Percentiles rank a stretch among this genome's conserved stretches.
Evolutionary conservation across 2,113 vertebrate species (phyloP).

Genomic region (Chascanopsetta lugubris): DNA sequence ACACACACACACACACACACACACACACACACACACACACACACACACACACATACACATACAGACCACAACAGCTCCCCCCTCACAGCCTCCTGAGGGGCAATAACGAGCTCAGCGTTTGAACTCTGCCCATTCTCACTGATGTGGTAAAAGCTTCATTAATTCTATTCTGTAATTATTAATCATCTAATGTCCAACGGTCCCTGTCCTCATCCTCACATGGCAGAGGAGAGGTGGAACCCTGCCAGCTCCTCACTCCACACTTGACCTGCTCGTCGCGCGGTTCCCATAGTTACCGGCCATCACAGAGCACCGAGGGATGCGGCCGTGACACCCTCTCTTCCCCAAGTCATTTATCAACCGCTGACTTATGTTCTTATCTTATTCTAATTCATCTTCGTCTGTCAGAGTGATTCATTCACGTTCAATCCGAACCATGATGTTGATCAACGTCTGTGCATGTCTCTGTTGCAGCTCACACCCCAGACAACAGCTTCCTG

Average conservation of each 20-base stretch:
- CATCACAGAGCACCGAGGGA: constrained; percentile 34
- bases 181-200: neutral
- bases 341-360: neutral
- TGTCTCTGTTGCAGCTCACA: constrained; percentile 86
- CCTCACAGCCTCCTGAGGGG: neutral
- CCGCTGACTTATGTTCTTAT: no score
- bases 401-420: neutral
- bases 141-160: neutral
- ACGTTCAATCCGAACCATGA: neutral
- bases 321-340: neutral
- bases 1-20: no score
- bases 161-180: neutral
- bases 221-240: constrained; percentile 70
- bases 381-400: neutral
- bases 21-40: no score
- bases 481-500: constrained; percentile 98
- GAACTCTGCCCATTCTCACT: neutral
- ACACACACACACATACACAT: no score
- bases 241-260: constrained; percentile 51
- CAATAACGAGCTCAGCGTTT: neutral
- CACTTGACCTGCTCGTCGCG: constrained; percentile 55
- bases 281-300: constrained; percentile 65
- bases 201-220: constrained; percentile 9
- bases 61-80: constrained; percentile 33
- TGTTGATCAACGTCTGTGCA: neutral